Conservation (phyloP, 2,113 vertebrate genomes). For the Engraulis encrasicolus region DNA sequence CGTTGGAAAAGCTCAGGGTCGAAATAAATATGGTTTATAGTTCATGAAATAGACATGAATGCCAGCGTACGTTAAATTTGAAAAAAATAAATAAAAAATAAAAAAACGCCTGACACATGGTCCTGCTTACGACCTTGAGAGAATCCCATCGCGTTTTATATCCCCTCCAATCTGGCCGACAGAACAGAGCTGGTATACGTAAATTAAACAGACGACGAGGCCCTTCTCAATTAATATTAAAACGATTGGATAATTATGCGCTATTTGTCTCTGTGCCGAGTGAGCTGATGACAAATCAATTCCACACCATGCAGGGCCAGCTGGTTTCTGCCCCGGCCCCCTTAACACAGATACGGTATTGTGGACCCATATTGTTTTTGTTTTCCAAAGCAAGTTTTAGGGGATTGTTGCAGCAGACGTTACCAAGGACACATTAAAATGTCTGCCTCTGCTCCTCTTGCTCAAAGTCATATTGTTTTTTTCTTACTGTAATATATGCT, state of each 20-base stretch:
- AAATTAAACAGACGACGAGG: slow-evolving; percentile 21
- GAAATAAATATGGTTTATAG: slow-evolving; percentile 71
- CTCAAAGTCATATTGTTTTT: background rate
- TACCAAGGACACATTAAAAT: background rate
- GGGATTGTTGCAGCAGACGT: background rate
- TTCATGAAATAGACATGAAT: slow-evolving; percentile 69
- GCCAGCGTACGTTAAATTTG: slow-evolving; percentile 70
- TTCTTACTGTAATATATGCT: background rate
- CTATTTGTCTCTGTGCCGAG: slow-evolving; percentile 21
- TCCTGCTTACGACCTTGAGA: slow-evolving; percentile 53
- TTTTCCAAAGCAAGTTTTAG: slow-evolving; percentile 8
- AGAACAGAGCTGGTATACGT: background rate
- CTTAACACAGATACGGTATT: background rate
- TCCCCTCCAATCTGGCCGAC: slow-evolving; percentile 12
- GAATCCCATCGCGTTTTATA: slow-evolving; percentile 56
- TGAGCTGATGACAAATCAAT: slow-evolving; percentile 23
- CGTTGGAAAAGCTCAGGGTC: slow-evolving; percentile 71
- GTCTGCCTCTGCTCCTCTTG: background rate
- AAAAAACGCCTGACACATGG: slow-evolving; percentile 65
- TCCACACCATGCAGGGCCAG: background rate
- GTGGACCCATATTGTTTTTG: slow-evolving; percentile 3
- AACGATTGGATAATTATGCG: slow-evolving; percentile 18
- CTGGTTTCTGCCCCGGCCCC: background rate
- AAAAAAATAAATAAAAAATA: too few relatives aligned
- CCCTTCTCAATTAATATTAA: slow-evolving; percentile 18